Conservation (phyloP, 2,113 vertebrate species). For the Tragulus kanchil region DNA sequence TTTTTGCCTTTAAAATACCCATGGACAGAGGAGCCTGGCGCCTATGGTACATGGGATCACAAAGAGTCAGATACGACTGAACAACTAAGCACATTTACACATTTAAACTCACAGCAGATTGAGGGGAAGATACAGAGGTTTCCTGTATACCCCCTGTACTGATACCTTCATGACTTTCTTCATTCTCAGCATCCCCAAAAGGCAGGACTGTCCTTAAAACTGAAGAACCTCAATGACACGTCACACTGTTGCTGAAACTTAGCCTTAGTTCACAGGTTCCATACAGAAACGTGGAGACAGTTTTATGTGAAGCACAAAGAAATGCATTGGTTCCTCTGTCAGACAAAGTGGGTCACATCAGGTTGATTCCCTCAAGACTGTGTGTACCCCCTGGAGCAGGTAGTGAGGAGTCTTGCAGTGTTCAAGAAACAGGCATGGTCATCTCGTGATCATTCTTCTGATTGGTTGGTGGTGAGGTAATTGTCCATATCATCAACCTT, state of each 20-base stretch:
- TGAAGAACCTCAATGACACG: accelerated
- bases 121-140: background rate
- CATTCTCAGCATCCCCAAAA: background rate
- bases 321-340: background rate
- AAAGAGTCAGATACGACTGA: too few species aligned
- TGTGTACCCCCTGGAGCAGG: background rate
- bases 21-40: too few species aligned
- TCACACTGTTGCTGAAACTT: background rate
- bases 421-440: background rate
- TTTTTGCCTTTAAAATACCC: too few species aligned
- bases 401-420: background rate
- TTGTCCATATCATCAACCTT: background rate
- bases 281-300: background rate
- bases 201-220: background rate
- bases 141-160: accelerated
- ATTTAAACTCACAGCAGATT: background rate
- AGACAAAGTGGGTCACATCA: background rate
- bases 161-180: background rate
- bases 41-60: too few species aligned
- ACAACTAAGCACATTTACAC: too few species aligned
- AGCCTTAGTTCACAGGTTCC: background rate
- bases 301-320: background rate
- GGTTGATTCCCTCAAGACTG: background rate
- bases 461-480: background rate
- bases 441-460: background rate